Evolutionary conservation across 2,888 invertebrate species (phyloP).

Genomic region (Noctua janthina): DNA sequence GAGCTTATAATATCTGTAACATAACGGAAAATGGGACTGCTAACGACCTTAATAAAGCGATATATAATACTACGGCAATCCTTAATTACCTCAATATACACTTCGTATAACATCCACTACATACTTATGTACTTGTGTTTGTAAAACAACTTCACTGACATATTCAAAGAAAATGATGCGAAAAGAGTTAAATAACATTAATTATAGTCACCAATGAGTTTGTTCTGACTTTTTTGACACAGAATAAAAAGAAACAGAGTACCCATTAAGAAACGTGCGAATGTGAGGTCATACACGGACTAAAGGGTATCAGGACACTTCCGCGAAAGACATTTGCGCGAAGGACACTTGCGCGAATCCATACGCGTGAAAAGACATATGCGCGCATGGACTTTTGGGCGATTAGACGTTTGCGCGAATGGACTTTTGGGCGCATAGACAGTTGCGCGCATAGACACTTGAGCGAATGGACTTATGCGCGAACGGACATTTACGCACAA

Average conservation of each 20-base stretch:
- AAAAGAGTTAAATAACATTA: constrained; percentile 68
- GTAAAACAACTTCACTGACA: constrained; percentile 25
- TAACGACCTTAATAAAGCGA: constrained; percentile 41
- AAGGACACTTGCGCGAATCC: too few species aligned
- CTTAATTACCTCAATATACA: constrained; percentile 27
- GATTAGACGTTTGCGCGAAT: too few species aligned
- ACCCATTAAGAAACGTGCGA: neutral
- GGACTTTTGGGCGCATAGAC: too few species aligned
- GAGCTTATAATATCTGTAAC: constrained; percentile 30
- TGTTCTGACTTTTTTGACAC: constrained; percentile 38
- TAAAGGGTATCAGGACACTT: too few species aligned
- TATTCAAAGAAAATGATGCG: constrained; percentile 35
- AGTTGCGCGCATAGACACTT: too few species aligned
- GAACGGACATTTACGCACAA: too few species aligned
- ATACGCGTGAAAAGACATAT: too few species aligned
- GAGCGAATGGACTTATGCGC: too few species aligned
- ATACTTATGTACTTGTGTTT: neutral
- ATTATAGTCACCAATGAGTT: constrained; percentile 71
- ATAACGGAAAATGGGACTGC: constrained; percentile 24
- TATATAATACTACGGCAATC: constrained; percentile 28
- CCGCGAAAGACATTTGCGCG: too few species aligned
- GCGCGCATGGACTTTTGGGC: too few species aligned
- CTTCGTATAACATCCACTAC: neutral
- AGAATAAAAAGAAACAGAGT: neutral
- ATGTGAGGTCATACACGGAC: neutral